phyloP scores from a whole-genome alignment of 2,113 vertebrate species.

The Grus americana region DNA sequence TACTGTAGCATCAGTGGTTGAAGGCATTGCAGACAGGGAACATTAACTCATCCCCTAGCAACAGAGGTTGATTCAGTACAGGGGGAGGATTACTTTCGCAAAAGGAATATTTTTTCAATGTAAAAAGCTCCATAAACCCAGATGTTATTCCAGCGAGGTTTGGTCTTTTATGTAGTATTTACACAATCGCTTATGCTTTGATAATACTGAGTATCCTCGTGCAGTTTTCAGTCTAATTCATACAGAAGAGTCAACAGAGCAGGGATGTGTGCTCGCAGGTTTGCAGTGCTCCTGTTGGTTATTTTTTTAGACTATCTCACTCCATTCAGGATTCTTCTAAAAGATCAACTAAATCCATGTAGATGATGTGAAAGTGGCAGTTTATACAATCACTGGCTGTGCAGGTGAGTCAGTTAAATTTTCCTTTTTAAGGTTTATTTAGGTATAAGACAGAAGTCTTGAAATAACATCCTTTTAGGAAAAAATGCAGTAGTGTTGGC shows the following conservation, averaged over 20 bases:
- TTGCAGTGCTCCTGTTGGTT: neutral
- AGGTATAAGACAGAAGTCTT: slow-evolving; percentile 6
- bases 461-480: neutral
- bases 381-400: slow-evolving; percentile 70
- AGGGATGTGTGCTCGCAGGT: neutral
- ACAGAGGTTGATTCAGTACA: neutral
- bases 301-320: neutral
- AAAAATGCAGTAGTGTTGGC: neutral
- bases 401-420: slow-evolving; percentile 60
- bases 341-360: slow-evolving; percentile 48
- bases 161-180: neutral
- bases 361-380: slow-evolving; percentile 52
- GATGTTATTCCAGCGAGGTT: neutral
- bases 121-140: slow-evolving; percentile 8
- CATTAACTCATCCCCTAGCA: slow-evolving; percentile 1
- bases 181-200: neutral
- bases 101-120: neutral
- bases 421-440: neutral
- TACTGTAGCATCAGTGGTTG: neutral
- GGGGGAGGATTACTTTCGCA: neutral
- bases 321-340: slow-evolving; percentile 15
- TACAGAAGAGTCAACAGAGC: neutral
- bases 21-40: slow-evolving; percentile 1
- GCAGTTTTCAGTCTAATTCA: neutral
- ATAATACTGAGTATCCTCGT: slow-evolving; percentile 17